These are phyloP conservation scores for Macrotis lagotis DNA, from an alignment of 2,113 vertebrate species.

Conservation along the genomic window DNA sequence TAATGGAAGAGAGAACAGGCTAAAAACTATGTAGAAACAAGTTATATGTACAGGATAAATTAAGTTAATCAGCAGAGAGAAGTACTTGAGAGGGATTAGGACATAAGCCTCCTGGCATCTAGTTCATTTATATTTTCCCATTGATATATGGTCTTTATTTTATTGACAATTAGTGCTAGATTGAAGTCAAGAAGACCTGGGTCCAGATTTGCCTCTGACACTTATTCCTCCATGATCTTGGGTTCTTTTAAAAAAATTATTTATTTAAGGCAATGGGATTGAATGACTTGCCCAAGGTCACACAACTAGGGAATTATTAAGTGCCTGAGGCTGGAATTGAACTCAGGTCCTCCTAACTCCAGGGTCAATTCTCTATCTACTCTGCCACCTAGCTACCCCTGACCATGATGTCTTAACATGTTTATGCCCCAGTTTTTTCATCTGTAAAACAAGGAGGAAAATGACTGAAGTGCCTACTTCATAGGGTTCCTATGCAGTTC, in stretches of 20 bases:
- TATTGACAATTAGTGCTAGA: not conserved
- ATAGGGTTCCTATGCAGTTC: no score
- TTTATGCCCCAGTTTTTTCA: not conserved
- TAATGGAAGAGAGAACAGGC: not conserved
- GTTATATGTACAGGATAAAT: not conserved
- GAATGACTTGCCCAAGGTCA: no score
- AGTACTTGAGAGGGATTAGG: not conserved
- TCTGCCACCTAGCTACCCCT: no score
- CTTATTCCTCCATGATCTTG: not conserved
- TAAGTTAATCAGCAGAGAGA: not conserved
- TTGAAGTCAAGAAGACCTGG: not conserved
- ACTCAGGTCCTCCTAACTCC: no score
- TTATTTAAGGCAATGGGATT: no score
- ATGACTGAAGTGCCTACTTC: not conserved
- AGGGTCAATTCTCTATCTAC: no score
- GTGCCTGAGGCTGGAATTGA: no score
- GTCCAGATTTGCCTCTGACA: no score
- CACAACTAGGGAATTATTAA: no score
- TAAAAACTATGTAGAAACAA: not conserved
- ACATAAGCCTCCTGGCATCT: not conserved
- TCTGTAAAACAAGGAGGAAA: not conserved
- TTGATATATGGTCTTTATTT: not conserved
- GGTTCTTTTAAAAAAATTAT: no score
- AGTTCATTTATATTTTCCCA: not conserved
- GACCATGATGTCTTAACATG: not conserved